Percentiles rank a stretch among this genome's conserved stretches.
Conservation (phyloP, 2,888 invertebrate genomes). For the Eupeodes luniger region DNA sequence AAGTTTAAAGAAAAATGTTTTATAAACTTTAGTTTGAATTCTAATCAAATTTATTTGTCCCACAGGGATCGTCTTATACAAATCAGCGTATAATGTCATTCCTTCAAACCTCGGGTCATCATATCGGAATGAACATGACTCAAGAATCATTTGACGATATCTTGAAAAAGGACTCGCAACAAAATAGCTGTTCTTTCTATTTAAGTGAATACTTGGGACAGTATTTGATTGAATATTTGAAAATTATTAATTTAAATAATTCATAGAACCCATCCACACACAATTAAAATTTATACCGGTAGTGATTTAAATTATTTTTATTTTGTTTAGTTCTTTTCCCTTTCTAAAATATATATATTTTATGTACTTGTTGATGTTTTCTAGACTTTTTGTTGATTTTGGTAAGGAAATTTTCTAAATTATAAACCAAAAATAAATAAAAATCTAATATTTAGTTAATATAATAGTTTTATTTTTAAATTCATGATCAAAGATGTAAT, state of each 20-base stretch:
- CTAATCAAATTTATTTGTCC: conserved; percentile 19
- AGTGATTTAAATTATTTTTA: conserved; percentile 52
- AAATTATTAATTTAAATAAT: conserved; percentile 78
- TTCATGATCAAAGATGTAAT: not conserved
- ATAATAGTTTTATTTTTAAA: not conserved
- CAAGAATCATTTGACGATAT: conserved; percentile 80
- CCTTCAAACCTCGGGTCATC: conserved; percentile 79
- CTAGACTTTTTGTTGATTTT: conserved; percentile 48
- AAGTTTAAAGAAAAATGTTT: conserved; percentile 44
- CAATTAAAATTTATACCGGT: conserved; percentile 2
- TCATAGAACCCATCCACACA: conserved; percentile 35
- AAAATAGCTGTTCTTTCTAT: conserved; percentile 80
- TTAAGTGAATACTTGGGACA: conserved; percentile 81
- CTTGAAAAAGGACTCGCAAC: conserved; percentile 77
- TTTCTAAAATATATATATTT: conserved; percentile 19
- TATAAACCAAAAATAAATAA: conserved; percentile 27
- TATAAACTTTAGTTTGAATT: not conserved
- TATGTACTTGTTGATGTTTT: conserved; percentile 65
- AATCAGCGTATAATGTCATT: conserved; percentile 82
- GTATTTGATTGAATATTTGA: conserved; percentile 82
- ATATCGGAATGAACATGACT: conserved; percentile 70
- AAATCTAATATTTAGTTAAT: conserved; percentile 8
- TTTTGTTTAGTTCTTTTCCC: not conserved
- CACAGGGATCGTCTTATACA: conserved; percentile 80
- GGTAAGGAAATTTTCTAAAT: conserved; percentile 54